Base-by-base conservation (phyloP, 2,113 vertebrate genomes). In the Pipa parva region DNA sequence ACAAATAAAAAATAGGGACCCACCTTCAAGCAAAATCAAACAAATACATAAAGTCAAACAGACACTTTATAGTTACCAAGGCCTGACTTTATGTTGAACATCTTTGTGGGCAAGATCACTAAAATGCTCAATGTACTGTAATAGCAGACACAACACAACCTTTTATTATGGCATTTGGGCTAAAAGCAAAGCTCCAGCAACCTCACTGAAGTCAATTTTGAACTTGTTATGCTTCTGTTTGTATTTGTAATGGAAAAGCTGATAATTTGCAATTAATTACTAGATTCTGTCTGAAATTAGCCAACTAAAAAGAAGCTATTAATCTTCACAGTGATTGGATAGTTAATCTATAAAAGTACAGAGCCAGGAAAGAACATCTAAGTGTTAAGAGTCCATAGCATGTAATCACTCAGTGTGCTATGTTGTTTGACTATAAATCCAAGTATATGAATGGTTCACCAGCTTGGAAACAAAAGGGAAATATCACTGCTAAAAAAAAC, bases 211-310 rank as follows among this genome's bases (percentile, higher is more conserved):
- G 31, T 54, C 62, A 56, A 65, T 45, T 18, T 69, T 66, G 12
- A 80, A 67, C 74, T 73, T 75, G 79, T 82, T 90, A 88, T 89
- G 82, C 84, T 90, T 81, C 80, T 83, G 84, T 85, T 88, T 88
- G 80, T 79, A 87, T 79, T 81, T 88, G 77, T 78, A 81, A 83
- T 79, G 89, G 84, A 87, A 85, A 87, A 82, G 79, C 85, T 89
- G 89, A 91, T 94, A 93, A 92, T 93, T 90, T 85, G 89, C 89
- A 94, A 97, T 97, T 94, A 96, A 97, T 96, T 95, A 91, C 86
- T 75, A 89, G 85, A 93, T 95, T 96, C 91, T 95, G 91, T 94
- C 90, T 91, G 91, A 97, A 96, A 98, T 97, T 94, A 94, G 91
- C 79, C 82, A 79, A 87, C 88, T 94, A 93, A 92, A 94, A 85